These are phyloP conservation scores for Melanerpes formicivorus DNA, from an alignment of 2,113 vertebrate species.

Conservation along the genomic window DNA sequence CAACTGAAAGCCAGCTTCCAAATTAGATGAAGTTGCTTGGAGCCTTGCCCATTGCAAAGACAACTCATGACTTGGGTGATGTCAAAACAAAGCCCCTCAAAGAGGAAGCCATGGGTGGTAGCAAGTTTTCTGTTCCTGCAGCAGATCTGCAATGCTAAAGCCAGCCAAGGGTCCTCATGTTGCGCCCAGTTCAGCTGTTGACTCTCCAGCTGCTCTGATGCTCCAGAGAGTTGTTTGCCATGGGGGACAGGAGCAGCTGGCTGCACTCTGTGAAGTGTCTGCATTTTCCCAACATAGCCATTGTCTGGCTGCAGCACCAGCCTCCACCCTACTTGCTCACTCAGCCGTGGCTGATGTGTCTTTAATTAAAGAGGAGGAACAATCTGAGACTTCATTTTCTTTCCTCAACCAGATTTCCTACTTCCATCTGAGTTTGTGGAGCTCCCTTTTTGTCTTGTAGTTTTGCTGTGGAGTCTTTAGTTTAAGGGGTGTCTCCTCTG, in stretches of 20 bases:
- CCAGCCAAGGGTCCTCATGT: background rate
- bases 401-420: background rate
- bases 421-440: background rate
- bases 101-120: background rate
- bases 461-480: background rate
- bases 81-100: background rate
- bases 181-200: background rate
- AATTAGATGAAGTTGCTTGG: background rate
- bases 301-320: conserved; percentile 58
- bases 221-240: background rate
- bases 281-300: conserved; percentile 53
- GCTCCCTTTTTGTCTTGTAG: background rate
- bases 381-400: conserved; percentile 33
- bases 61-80: background rate
- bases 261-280: background rate
- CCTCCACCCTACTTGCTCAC: conserved; percentile 71
- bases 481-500: background rate
- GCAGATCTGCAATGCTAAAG: background rate
- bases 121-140: background rate
- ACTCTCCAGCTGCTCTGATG: background rate
- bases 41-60: background rate
- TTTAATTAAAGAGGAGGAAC: conserved; percentile 70
- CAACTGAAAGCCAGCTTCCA: background rate
- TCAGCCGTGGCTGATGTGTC: conserved; percentile 62
- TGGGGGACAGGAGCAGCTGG: conserved; percentile 50